Conservation (phyloP, 2,797 vertebrate species). For the Austrolebias charrua region DNA sequence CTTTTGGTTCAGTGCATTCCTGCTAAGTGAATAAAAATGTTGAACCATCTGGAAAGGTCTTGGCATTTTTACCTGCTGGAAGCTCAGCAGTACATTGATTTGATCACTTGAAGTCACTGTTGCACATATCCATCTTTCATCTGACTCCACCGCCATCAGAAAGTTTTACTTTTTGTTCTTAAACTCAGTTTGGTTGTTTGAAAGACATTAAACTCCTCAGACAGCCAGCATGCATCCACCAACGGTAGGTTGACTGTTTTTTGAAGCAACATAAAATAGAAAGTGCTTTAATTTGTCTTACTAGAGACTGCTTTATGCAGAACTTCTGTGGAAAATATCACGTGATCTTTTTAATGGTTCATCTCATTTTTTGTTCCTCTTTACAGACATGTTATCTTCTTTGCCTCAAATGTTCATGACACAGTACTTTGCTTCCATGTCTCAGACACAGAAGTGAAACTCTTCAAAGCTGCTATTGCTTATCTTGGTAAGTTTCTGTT, state of each 20-base stretch:
- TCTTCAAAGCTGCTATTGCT: too few species aligned
- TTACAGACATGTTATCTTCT: not conserved
- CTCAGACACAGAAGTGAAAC: not conserved
- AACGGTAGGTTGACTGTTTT: not conserved
- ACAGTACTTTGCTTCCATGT: not conserved
- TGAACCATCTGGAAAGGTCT: too few species aligned
- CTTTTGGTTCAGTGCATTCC: too few species aligned
- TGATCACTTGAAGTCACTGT: conserved; percentile 14
- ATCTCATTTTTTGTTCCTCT: conserved; percentile 21
- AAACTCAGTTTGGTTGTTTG: not conserved
- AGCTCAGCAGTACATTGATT: not conserved
- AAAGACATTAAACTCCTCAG: not conserved
- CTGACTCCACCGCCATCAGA: not conserved
- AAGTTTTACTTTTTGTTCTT: not conserved
- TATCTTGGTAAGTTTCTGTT: too few species aligned
- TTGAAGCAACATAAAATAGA: too few species aligned
- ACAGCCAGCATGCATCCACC: not conserved
- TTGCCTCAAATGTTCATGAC: too few species aligned
- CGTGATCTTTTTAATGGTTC: not conserved
- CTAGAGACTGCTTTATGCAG: not conserved
- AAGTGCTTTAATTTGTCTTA: not conserved
- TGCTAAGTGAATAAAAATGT: too few species aligned
- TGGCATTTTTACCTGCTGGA: too few species aligned
- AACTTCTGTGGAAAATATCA: fast-evolving
- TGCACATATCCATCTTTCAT: not conserved